These are phyloP conservation scores for Habropoda laboriosa DNA, from an alignment of 1,140 invertebrate genomes.

Conservation along the genomic window DNA sequence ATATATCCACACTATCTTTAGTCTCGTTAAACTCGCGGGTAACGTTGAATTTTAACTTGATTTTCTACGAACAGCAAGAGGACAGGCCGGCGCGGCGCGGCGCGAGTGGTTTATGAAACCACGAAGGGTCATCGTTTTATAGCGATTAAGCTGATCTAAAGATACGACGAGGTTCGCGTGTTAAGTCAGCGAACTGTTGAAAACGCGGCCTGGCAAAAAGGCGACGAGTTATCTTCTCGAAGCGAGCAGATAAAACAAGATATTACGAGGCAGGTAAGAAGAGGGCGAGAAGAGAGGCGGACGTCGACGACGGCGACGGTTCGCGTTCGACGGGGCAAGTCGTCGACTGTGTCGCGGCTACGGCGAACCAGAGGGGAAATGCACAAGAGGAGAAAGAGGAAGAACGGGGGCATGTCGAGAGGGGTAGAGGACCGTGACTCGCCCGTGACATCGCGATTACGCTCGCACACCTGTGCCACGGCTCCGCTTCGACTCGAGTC, in stretches of 20 bases:
- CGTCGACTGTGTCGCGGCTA: too few relatives aligned
- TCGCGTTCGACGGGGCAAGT: too few relatives aligned
- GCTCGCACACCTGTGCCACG: constrained; percentile 77
- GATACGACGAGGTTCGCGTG: too few relatives aligned
- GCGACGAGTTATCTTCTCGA: constrained; percentile 58
- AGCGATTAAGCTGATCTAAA: too few relatives aligned
- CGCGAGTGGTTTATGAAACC: too few relatives aligned
- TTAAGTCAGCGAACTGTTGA: neutral
- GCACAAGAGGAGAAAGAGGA: constrained; percentile 22
- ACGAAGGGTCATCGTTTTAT: too few relatives aligned
- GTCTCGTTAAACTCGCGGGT: too few relatives aligned
- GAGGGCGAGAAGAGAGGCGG: constrained; percentile 25
- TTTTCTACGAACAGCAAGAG: too few relatives aligned
- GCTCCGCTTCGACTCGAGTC: constrained; percentile 61
- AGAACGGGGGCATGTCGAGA: constrained; percentile 48
- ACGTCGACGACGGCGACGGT: too few relatives aligned
- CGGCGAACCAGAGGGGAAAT: constrained; percentile 24
- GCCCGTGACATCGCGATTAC: constrained; percentile 80
- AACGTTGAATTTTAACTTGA: too few relatives aligned
- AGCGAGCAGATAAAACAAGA: constrained; percentile 64
- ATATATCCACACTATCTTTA: too few relatives aligned
- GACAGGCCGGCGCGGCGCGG: too few relatives aligned
- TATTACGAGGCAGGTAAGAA: constrained; percentile 61
- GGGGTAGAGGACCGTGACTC: constrained; percentile 68
- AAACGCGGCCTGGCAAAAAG: constrained; percentile 43